Evolutionary conservation across 2,888 invertebrate species (phyloP).

Genomic region (Ennomos fuscantarius): DNA sequence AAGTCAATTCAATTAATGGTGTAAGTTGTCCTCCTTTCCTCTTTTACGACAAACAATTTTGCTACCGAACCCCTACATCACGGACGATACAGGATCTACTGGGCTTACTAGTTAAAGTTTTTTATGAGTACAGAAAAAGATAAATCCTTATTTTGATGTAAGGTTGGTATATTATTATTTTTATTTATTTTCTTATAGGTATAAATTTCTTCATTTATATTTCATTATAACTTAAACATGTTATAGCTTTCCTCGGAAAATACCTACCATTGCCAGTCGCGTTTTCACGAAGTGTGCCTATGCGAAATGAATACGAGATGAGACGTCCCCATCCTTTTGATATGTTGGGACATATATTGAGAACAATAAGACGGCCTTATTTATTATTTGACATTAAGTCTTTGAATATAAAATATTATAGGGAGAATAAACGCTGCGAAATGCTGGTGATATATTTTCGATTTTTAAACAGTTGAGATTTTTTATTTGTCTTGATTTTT

Average conservation of each 20-base stretch:
- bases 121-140: no score
- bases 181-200: no score
- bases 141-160: no score
- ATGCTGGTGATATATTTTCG: conserved; percentile 10
- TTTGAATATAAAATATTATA: conserved; percentile 22
- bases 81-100: no score
- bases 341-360: conserved; percentile 43
- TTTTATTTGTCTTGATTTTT: no score
- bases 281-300: conserved; percentile 67
- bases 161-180: no score
- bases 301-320: conserved; percentile 70
- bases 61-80: no score
- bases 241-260: conserved; percentile 36
- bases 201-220: conserved; percentile 29
- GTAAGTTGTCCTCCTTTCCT: no score
- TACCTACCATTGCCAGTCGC: conserved; percentile 53
- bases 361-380: conserved; percentile 64
- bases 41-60: no score
- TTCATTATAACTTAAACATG: conserved; percentile 43
- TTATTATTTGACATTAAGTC: conserved; percentile 62
- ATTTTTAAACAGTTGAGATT: conserved; percentile 5
- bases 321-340: conserved; percentile 61
- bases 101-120: no score
- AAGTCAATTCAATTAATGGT: no score
- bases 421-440: conserved; percentile 7